Base-by-base conservation (phyloP, 2,888 invertebrate species). In the Pollenia labialis region DNA sequence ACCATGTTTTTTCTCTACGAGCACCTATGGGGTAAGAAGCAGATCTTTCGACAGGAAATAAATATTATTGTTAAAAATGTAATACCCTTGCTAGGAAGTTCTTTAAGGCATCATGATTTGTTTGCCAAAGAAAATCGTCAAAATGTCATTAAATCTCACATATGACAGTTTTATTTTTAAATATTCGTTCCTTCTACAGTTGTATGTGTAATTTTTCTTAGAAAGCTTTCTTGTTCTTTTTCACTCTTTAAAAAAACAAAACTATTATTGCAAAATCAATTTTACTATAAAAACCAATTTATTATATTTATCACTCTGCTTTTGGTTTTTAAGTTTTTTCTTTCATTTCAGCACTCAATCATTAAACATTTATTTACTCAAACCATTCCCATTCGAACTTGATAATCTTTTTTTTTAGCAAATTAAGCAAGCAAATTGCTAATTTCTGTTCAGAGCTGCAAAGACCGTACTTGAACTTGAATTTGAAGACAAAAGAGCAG, bases 381-480 rank as follows among this genome's bases (percentile, higher is more conserved):
- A 58, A 32, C 14, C 16, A 48, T 23, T 58, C 32, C 4, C 6
- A 32, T 32, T 9, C 4, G 9, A 4, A 46, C 4, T 10, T 50
- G 4, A 56, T 40, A 40, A 16, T 14, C 1, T 23, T 46, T 54
- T 54, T 54, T 54, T 64, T 79, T 60, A 42, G 58, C 79, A 69
- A 68, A 23, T 7, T 50, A 2, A 64, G 54, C 52, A 54, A 44
- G 54, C 32, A 23, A 69, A 48, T 62, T 10, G 72, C 56, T n/a
- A 58, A 72, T 64, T 50, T 66, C 23, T 52, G n/a, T 6, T 23
- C 44, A 71, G 40, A 71, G n/a, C 46, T n/a, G 62, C 6, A 42
- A 23, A 71, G 46, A 60, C 10, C 50, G 66, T 52, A 68, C 77
- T 79, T 85, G 81, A 85, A 81, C 81, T 85, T 81, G 74, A 81